phyloP scores from a whole-genome alignment of 2,888 invertebrate species.

The Torymus auratus region DNA sequence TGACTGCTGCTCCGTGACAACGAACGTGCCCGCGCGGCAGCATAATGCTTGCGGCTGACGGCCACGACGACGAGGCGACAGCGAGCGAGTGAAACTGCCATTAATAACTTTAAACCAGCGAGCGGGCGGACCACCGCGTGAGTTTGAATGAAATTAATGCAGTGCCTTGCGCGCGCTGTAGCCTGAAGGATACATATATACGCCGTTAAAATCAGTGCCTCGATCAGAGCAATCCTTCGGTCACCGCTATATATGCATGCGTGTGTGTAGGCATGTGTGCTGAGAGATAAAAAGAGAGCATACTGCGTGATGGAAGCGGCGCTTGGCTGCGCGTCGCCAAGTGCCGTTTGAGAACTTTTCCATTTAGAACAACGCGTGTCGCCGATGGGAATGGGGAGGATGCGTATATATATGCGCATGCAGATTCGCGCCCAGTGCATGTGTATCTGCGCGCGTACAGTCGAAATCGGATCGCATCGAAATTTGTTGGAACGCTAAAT shows the following conservation, averaged over 20 bases:
- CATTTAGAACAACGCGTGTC: conserved; percentile 41
- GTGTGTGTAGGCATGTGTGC: background rate
- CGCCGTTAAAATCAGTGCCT: background rate
- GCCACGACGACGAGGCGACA: conserved; percentile 21
- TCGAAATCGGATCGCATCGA: conserved; percentile 34
- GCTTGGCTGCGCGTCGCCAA: conserved; percentile 13
- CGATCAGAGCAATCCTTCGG: too few relatives aligned
- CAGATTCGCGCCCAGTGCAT: too few relatives aligned
- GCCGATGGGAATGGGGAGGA: too few relatives aligned
- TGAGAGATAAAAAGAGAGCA: too few relatives aligned
- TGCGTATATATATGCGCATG: too few relatives aligned
- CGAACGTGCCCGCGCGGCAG: background rate
- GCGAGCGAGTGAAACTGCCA: conserved; percentile 51
- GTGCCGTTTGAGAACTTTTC: conserved; percentile 47
- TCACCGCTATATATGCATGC: background rate
- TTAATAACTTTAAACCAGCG: conserved; percentile 63
- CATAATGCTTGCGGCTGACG: conserved; percentile 10
- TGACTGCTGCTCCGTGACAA: background rate
- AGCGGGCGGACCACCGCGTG: conserved; percentile 25
- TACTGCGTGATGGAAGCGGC: conserved; percentile 1
- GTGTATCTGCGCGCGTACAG: background rate
- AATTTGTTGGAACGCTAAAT: conserved; percentile 38
- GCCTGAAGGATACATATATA: background rate
- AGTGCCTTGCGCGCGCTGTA: background rate
- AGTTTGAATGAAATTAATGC: conserved; percentile 63